A percentile compares a stretch with the other conserved stretches of the same genome.
phyloP scores from a whole-genome alignment of 1,140 invertebrate genomes.

The Tribolium madens region DNA sequence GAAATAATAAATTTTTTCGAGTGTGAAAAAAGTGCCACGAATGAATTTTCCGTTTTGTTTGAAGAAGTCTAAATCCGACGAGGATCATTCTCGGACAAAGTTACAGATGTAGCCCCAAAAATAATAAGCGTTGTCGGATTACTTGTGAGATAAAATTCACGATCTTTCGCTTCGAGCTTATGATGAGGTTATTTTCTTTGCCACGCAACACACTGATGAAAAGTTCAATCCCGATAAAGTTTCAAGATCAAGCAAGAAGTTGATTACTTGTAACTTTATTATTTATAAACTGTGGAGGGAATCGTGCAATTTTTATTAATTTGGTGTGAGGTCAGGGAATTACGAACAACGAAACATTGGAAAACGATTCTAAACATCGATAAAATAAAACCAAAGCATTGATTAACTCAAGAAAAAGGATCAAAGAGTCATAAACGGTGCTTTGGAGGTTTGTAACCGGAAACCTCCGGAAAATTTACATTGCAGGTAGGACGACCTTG shows the following conservation, averaged over 20 bases:
- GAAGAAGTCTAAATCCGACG: background rate
- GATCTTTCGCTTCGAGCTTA: background rate
- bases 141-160: background rate
- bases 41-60: background rate
- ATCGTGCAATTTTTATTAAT: background rate
- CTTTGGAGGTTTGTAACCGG: background rate
- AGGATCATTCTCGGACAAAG: background rate
- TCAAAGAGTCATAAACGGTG: background rate
- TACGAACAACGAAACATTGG: background rate
- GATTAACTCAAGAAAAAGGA: background rate
- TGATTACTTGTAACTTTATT: background rate
- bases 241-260: background rate
- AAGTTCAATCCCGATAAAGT: conserved; percentile 9
- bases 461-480: background rate
- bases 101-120: background rate
- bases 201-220: background rate
- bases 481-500: background rate
- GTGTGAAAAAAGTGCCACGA: background rate
- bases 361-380: background rate
- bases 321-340: background rate
- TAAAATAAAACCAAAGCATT: background rate
- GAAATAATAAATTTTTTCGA: conserved; percentile 6
- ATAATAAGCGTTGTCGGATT: background rate
- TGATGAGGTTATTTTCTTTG: conserved; percentile 3
- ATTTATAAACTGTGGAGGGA: background rate